These are phyloP conservation scores for Intellagama lesueurii DNA, from an alignment of 2,797 vertebrate genomes.

Conservation along the genomic window DNA sequence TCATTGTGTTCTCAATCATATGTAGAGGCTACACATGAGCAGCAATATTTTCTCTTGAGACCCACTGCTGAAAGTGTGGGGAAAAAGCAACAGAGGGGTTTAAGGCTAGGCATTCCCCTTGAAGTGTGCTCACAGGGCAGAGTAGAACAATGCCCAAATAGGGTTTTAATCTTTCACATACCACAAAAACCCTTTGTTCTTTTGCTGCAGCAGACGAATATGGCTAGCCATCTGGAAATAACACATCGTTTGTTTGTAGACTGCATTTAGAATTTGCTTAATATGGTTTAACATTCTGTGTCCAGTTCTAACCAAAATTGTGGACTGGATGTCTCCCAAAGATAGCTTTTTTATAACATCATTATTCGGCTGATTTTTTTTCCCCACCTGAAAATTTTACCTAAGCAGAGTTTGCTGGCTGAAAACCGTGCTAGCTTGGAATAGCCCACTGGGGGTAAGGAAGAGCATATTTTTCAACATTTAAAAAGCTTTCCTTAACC, in stretches of 20 bases:
- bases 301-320: not conserved
- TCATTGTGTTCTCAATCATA: too few relatives aligned
- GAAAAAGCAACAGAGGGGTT: too few relatives aligned
- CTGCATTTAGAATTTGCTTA: not conserved
- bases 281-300: not conserved
- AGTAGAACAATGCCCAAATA: too few relatives aligned
- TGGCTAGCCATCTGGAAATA: not conserved
- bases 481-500: not conserved
- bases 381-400: not conserved
- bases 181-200: not conserved
- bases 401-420: not conserved
- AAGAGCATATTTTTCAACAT: fast-evolving
- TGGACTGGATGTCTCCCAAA: not conserved
- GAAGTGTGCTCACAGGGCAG: too few relatives aligned
- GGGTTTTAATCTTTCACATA: not conserved
- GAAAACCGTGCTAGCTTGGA: not conserved
- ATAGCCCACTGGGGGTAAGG: not conserved
- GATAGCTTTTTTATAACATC: not conserved
- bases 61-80: too few relatives aligned
- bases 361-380: constrained; percentile 16
- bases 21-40: too few relatives aligned
- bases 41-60: too few relatives aligned
- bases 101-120: too few relatives aligned
- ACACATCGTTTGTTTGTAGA: not conserved
- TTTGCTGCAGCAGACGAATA: not conserved